phyloP scores from a whole-genome alignment of 2,888 invertebrate genomes.

The Slavum lentiscoides region DNA sequence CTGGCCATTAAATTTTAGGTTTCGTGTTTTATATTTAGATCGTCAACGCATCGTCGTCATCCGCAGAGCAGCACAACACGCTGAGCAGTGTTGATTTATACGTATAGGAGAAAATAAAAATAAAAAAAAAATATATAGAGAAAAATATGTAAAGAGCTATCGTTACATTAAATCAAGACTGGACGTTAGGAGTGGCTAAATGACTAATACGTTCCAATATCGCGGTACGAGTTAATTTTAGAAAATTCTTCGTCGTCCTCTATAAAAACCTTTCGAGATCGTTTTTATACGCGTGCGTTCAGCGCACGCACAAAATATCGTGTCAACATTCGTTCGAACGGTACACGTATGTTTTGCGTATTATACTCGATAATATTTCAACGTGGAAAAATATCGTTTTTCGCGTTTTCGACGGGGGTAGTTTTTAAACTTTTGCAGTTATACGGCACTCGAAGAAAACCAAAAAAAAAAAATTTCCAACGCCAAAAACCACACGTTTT shows the following conservation, averaged over 20 bases:
- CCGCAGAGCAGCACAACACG: neutral
- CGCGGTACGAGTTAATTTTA: conserved; percentile 44
- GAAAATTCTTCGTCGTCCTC: neutral
- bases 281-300: too few species aligned
- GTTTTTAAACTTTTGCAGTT: too few species aligned
- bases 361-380: too few species aligned
- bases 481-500: too few species aligned
- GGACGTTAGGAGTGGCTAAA: conserved; percentile 27
- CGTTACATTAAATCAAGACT: conserved; percentile 27
- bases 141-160: conserved; percentile 11
- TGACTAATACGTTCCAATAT: conserved; percentile 40
- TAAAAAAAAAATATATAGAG: too few species aligned
- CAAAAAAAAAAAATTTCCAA: too few species aligned
- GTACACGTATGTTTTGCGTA: too few species aligned
- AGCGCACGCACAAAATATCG: conserved; percentile 4
- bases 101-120: neutral
- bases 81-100: conserved; percentile 25
- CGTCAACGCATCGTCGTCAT: neutral
- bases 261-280: too few species aligned
- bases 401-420: too few species aligned
- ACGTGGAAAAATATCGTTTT: neutral
- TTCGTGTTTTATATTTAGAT: conserved; percentile 42
- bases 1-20: neutral
- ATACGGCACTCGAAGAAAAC: too few species aligned
- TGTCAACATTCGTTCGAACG: conserved; percentile 1